Evolutionary conservation across 2,888 invertebrate species (phyloP), one percentile per base, ranked within the genome.

Genomic region (Limnephilus auricula): DNA sequence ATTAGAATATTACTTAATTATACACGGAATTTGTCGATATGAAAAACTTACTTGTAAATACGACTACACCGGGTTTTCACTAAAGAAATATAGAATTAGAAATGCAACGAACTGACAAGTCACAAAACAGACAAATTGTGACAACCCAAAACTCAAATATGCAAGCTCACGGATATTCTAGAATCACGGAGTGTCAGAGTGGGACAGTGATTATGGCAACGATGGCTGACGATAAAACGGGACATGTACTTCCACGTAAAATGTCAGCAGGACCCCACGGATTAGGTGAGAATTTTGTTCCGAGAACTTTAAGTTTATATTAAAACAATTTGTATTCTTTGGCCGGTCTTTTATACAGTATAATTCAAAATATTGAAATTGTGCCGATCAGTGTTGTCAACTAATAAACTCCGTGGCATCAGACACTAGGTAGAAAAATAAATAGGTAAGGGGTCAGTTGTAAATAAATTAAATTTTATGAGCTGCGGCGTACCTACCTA

Each of bases 221-320:
- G 84, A 85, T 91, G 85, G 79, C 82, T 34, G 89, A 79, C 78
- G 85, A 82, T n/a, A 80, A 85, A 79, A 85, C 79, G 79, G 40
- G 34, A 34, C 79, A 79, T 85, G 96, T 96, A 86, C 94, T 96
- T 91, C 94, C 96, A 5, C 93, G 94, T 82, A 95, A 95, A 93
- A 94, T 94, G 93, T 95, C 95, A 3, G 95, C 95, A 88, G 97
- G 97, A 45, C 97, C 97, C 83, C 96, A 95, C 93, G 96, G 96
- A 32, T 94, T 96, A 94, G 97, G 97, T 97, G 94, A 93, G 50
- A 87, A 40, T 6, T 92, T 88, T 92, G 89, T 86, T 90, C 83
- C 89, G 34, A 90, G 86, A 90, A 50, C 13, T 50, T 13, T 13
- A 82, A 82, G 18, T 32, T 82, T 32, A 34, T 32, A 12, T 82